Evolutionary conservation across 1,140 invertebrate species (phyloP).

Genomic region (Andricus grossulariae): DNA sequence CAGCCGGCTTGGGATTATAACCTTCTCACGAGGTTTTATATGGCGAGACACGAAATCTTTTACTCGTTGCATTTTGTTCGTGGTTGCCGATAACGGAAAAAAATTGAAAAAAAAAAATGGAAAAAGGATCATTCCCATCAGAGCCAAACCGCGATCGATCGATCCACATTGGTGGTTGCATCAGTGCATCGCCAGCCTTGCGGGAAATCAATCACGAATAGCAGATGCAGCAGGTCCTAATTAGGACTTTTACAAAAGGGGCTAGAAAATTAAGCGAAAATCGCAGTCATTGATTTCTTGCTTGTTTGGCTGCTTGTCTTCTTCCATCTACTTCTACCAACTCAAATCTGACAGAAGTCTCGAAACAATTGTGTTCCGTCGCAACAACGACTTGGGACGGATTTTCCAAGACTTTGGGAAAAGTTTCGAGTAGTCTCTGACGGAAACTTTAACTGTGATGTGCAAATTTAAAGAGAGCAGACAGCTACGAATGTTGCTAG

Average conservation of each 20-base stretch:
- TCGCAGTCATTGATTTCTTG: background rate
- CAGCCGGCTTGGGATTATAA: constrained; percentile 9
- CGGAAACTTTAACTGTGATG: too few species aligned
- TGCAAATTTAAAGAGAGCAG: too few species aligned
- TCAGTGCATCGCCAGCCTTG: constrained; percentile 2
- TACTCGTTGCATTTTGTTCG: constrained; percentile 11
- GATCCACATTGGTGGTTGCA: background rate
- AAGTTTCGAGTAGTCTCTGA: too few species aligned
- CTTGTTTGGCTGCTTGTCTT: background rate
- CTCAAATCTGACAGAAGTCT: too few species aligned
- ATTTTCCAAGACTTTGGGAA: too few species aligned
- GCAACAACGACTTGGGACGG: too few species aligned
- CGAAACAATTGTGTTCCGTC: too few species aligned
- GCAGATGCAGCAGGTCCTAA: background rate
- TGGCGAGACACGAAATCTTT: constrained; percentile 6
- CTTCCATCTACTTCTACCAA: background rate
- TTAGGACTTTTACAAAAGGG: background rate
- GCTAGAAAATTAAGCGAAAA: background rate
- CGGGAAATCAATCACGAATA: constrained; percentile 24
- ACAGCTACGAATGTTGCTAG: too few species aligned
- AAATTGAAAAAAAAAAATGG: background rate
- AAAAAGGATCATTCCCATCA: background rate
- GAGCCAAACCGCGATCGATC: constrained; percentile 28
- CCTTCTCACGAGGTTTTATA: constrained; percentile 25
- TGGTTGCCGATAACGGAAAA: background rate